Evolutionary conservation across 2,888 invertebrate species (phyloP), one percentile per base, ranked within the genome.

Genomic region (Coremacera marginata): DNA sequence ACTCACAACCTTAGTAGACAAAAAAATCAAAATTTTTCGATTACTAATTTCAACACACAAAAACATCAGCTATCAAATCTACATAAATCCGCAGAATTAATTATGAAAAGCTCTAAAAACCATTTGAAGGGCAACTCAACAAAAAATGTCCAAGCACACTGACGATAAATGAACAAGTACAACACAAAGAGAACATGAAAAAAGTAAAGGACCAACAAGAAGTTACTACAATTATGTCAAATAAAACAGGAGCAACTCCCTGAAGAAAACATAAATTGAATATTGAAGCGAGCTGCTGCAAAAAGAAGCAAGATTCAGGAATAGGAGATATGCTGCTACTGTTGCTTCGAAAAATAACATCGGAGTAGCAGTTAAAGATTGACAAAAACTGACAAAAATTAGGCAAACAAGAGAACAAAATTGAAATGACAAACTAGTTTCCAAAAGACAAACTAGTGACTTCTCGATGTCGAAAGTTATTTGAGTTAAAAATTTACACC

Each of bases 341-440:
- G 14, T 22, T 5, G 57, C 27, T 60, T 25, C 22, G 5, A 14
- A 19, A 19, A 57, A 22, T 19, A 57, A 8, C 7, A 57, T 1
- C 1, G 19, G 22, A 7, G 37, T 37, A 44, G 44, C 44, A 44
- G 44, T 14, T 44, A 4, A 44, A 14, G 7, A 14, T 44, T 44
- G 44, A 11, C 44, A n/a, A n/a, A 31, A n/a, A 63, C 34, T 31
- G 31, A 14, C 31, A 9, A 34, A n/a, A 34, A 65, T 37, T 34
- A 37, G 7, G n/a, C 5, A 31, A 65, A 65, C 37, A 16, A 34
- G 9, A 27, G 37, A 7, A 44, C 4, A 19, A 51, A 68, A 68
- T 68, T 68, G 51, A 51, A 68, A 68, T 68, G 68, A 68, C 68
- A 68, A 68, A 68, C 68, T 68, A 51, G 51, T 52, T 68, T 68